Percentiles rank a stretch among this genome's conserved stretches.
Evolutionary conservation across 2,888 invertebrate species (phyloP).

Genomic region (Mechanitis messenoides): DNA sequence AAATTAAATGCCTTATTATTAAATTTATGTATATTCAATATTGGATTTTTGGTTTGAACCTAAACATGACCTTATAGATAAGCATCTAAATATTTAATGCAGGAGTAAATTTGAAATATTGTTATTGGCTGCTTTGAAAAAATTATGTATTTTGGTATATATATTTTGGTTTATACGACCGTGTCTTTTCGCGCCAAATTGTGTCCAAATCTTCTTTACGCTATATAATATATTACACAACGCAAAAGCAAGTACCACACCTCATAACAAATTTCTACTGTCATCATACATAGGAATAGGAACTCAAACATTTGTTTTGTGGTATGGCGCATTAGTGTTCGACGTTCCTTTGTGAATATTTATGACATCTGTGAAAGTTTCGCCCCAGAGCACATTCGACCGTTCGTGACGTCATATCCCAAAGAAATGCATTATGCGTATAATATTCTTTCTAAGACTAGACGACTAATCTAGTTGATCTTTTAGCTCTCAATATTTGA

Average conservation of each 20-base stretch:
- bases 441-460: constrained; percentile 11
- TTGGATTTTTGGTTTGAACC: no score
- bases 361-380: constrained; percentile 56
- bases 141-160: no score
- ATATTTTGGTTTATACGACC: no score
- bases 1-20: no score
- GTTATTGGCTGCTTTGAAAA: no score
- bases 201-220: constrained; percentile 1
- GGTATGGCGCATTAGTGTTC: constrained; percentile 32
- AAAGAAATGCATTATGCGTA: constrained; percentile 29
- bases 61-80: no score
- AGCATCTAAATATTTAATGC: no score
- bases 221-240: constrained; percentile 19
- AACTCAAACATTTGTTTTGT: constrained; percentile 44
- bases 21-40: no score
- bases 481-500: no score
- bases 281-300: constrained; percentile 31
- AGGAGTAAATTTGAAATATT: no score
- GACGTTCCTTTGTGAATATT: constrained; percentile 46
- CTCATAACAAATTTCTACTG: constrained; percentile 38
- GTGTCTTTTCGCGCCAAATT: background rate
- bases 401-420: constrained; percentile 2
- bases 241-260: constrained; percentile 19
- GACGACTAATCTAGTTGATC: background rate
- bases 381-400: constrained; percentile 31